Evolutionary conservation across 2,888 invertebrate genomes (phyloP), one percentile per base, ranked within the genome.

Genomic region (Apomyelois bistriatella): DNA sequence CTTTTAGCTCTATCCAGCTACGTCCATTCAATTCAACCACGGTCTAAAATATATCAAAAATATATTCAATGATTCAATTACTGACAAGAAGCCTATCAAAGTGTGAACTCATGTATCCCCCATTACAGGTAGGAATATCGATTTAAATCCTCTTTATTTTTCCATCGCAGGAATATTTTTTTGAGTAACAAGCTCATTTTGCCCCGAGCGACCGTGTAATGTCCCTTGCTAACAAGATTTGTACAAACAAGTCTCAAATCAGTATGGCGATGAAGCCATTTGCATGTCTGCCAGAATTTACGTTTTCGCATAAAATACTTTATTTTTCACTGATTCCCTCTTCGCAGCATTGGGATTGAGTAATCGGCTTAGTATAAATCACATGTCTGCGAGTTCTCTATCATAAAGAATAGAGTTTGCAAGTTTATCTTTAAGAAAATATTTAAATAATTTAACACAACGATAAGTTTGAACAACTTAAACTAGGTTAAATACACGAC

Each of bases 181-280:
- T 61, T 56, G 59, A 53, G 67, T 76, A 74, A 76, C 68, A 66
- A 74, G 66, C 70, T 70, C 69, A 69, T 73, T 73, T 69, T 59
- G 65, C 61, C 59, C 56, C 32, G 57, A 58, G 61, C 66, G 63
- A 53, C 58, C 57, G 62, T 63, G 60, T 59, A 68, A 70, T 71
- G 68, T 71, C 64, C 22, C 64, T 65, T 57, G 61, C 66, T 77
- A 78, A 80, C 76, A 74, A 76, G 75, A 73, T 79, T 74, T 74
- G 59, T 61, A 66, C 68, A 78, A 78, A 78, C 74, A 79, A 74
- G 70, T 67, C 68, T 68, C 68, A 66, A 77, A 79, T 76, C 75
- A 76, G 69, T 68, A 70, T 63, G 63, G 65, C 65, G 69, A 65
- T 69, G 68, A 66, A 64, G 66, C 59, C 51, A 56, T 63, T 58